Conservation (phyloP, 2,113 vertebrate genomes). For the Struthio camelus region DNA sequence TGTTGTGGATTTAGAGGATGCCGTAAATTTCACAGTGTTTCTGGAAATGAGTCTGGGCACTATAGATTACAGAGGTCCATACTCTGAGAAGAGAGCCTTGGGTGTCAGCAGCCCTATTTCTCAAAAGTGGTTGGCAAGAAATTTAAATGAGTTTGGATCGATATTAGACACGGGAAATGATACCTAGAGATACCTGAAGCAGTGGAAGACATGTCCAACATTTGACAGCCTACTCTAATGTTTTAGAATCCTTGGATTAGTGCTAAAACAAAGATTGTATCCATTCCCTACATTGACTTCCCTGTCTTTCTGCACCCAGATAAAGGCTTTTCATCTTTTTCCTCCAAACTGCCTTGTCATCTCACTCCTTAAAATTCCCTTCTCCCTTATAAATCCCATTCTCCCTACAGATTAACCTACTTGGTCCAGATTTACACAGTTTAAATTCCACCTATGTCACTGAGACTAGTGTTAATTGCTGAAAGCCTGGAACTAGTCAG, state of each 20-base stretch:
- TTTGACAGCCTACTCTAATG: not conserved
- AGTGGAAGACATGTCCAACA: not conserved
- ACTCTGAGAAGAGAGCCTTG: rapidly evolving
- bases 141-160: not conserved
- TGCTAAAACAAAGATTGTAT: not conserved
- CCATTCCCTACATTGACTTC: not conserved
- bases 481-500: not conserved
- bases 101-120: not conserved
- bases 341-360: not conserved
- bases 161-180: not conserved
- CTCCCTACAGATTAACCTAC: not conserved
- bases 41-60: not conserved
- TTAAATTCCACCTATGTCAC: not conserved
- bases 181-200: not conserved
- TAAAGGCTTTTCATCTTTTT: not conserved
- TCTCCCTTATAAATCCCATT: not conserved
- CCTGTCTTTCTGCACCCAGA: not conserved
- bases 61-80: not conserved
- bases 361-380: not conserved
- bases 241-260: not conserved
- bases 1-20: not conserved
- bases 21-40: not conserved
- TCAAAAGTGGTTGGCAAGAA: not conserved
- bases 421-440: not conserved
- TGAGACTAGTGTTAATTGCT: not conserved